Percentiles rank a stretch among this genome's conserved stretches.
These are phyloP conservation scores for Ips nitidus DNA, from an alignment of 1,140 invertebrate genomes.

Conservation along the genomic window DNA sequence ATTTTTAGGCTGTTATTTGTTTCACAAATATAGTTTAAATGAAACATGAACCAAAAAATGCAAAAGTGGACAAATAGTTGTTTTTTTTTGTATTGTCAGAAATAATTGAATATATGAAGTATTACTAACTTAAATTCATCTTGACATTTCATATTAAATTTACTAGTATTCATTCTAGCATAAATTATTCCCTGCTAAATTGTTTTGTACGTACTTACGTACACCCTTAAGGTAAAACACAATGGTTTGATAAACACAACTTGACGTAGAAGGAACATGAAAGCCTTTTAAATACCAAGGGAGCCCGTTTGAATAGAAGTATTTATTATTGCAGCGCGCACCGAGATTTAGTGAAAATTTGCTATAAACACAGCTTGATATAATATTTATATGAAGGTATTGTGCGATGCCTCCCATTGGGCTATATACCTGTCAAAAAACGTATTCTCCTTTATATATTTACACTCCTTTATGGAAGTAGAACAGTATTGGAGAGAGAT, in stretches of 20 bases:
- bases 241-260: background rate
- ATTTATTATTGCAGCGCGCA: slow-evolving; percentile 27
- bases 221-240: no score
- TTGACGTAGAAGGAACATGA: background rate
- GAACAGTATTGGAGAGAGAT: slow-evolving; percentile 9
- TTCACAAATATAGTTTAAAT: no score
- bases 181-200: no score
- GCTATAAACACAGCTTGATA: slow-evolving; percentile 36
- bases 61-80: no score
- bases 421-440: slow-evolving; percentile 25
- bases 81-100: no score
- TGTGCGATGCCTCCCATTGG: slow-evolving; percentile 22
- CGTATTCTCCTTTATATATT: slow-evolving; percentile 22
- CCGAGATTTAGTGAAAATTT: slow-evolving; percentile 32
- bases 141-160: no score
- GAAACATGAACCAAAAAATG: no score
- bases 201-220: no score
- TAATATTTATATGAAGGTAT: slow-evolving; percentile 32
- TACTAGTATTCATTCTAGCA: no score
- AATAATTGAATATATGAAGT: no score
- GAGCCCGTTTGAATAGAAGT: slow-evolving; percentile 16
- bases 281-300: slow-evolving; percentile 7
- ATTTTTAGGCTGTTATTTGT: no score
- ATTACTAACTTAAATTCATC: no score
- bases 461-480: slow-evolving; percentile 11